A percentile compares a stretch with the other conserved stretches of the same genome.
phyloP scores from a whole-genome alignment of 2,113 vertebrate species.

The Mystacornis crossleyi region DNA sequence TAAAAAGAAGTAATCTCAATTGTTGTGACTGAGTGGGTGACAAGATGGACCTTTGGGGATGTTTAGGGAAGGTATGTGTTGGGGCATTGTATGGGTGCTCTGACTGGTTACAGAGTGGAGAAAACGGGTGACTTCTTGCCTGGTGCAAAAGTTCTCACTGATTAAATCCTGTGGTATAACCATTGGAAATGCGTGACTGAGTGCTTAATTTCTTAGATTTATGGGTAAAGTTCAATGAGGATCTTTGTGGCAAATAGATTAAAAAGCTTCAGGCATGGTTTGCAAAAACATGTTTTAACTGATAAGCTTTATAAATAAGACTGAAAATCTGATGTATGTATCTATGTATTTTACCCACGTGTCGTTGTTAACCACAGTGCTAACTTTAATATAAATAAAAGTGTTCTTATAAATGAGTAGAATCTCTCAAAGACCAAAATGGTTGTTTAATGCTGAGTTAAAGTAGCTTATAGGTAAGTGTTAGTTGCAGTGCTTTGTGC shows the following conservation, averaged over 20 bases:
- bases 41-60: not conserved
- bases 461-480: not conserved
- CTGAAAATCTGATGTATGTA: not conserved
- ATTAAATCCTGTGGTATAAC: not conserved
- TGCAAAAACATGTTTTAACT: not conserved
- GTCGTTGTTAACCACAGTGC: not conserved
- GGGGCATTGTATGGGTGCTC: fast-evolving
- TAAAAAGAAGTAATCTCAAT: not conserved
- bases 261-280: not conserved
- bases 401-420: not conserved
- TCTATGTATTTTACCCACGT: fast-evolving
- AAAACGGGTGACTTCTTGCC: not conserved
- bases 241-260: not conserved
- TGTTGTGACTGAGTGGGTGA: not conserved
- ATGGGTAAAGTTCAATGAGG: not conserved
- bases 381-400: not conserved
- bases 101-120: not conserved
- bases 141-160: not conserved
- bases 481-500: not conserved
- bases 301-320: not conserved
- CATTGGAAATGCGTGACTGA: not conserved
- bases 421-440: not conserved
- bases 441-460: not conserved
- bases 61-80: not conserved
- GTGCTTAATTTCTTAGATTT: not conserved